Evolutionary conservation across 1,140 invertebrate species (phyloP).

Genomic region (Sitobion miscanthi): DNA sequence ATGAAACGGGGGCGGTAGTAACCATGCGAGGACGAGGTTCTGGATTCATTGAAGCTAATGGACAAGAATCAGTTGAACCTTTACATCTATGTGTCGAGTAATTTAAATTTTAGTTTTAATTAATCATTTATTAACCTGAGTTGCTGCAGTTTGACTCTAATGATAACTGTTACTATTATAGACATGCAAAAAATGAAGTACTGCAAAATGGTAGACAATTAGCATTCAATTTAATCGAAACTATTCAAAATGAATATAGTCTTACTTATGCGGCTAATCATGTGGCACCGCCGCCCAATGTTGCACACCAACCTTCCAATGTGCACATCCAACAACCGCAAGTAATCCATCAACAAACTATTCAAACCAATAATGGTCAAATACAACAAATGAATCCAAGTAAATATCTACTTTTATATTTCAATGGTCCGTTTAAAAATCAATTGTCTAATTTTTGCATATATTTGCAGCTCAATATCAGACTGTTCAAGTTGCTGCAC

Average conservation of each 20-base stretch:
- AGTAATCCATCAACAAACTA: constrained; percentile 48
- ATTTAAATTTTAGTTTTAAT: constrained; percentile 61
- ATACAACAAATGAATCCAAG: constrained; percentile 46
- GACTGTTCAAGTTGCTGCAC: constrained; percentile 50
- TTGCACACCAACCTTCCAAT: constrained; percentile 3
- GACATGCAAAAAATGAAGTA: constrained; percentile 73
- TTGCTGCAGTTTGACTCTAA: not conserved
- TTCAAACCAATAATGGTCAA: constrained; percentile 51
- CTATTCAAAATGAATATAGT: constrained; percentile 75
- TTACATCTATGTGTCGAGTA: constrained; percentile 79
- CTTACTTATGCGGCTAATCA: constrained; percentile 40
- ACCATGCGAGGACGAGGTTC: constrained; percentile 75
- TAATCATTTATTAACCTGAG: not conserved
- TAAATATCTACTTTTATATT: constrained; percentile 22
- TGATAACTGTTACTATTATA: constrained; percentile 60
- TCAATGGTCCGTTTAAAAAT: not conserved
- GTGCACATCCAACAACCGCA: constrained; percentile 47
- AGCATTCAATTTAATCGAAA: constrained; percentile 80
- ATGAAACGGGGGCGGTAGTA: constrained; percentile 78
- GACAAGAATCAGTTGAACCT: constrained; percentile 77
- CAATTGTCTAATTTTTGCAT: not conserved
- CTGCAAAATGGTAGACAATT: constrained; percentile 76
- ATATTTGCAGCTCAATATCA: constrained; percentile 45
- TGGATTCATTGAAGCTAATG: constrained; percentile 69
- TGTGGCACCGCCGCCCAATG: constrained; percentile 61